A percentile compares a stretch with the other conserved stretches of the same genome.
phyloP scores from a whole-genome alignment of 2,797 vertebrate species.

The Hydrophis major region DNA sequence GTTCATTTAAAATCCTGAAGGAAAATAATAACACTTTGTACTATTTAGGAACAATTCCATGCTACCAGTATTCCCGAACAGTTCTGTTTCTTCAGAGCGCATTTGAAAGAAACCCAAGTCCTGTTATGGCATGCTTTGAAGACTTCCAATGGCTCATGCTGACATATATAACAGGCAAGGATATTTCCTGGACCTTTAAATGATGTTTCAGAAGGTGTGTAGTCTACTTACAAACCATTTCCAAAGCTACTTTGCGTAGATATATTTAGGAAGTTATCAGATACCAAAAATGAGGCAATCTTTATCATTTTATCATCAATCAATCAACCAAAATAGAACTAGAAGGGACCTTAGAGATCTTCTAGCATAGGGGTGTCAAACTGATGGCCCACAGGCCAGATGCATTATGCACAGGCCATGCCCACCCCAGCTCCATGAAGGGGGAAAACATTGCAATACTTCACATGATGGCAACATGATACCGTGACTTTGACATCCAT shows the following conservation, averaged over 20 bases:
- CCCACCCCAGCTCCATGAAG: too few species aligned
- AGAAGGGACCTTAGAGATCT: background rate
- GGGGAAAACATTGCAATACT: too few species aligned
- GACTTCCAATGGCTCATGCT: background rate
- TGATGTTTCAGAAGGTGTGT: background rate
- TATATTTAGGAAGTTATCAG: background rate
- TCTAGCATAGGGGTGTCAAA: background rate
- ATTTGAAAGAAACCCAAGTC: background rate
- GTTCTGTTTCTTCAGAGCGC: background rate
- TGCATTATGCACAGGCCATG: too few species aligned
- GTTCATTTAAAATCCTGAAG: background rate
- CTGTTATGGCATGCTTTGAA: background rate
- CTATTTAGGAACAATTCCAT: background rate
- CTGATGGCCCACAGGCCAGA: too few species aligned
- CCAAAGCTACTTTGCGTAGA: background rate
- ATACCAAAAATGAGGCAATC: background rate
- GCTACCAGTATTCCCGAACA: background rate
- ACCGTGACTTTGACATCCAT: too few species aligned
- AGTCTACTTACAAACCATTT: background rate
- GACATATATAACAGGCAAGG: background rate
- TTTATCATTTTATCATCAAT: background rate
- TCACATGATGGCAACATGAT: too few species aligned
- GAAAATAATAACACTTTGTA: background rate
- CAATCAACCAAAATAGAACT: background rate
- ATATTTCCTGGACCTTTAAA: background rate